Evolutionary conservation across 2,888 invertebrate genomes (phyloP), one percentile per base, ranked within the genome.

Genomic region (Seira sanloemensis): DNA sequence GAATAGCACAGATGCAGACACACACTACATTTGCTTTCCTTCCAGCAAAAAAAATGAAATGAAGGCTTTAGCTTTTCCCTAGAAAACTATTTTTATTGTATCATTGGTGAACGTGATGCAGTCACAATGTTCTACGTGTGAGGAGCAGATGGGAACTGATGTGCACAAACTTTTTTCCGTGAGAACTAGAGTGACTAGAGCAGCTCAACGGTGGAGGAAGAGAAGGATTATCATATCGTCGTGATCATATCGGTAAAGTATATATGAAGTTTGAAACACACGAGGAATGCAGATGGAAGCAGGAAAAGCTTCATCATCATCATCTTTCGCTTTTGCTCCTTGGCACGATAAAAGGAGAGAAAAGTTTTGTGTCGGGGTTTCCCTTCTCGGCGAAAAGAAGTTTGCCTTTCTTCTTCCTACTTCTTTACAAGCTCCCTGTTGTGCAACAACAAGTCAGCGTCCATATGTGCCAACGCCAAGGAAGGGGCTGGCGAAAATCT

Each of bases 141-240:
- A 73, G 75, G 62, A 80, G 80, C 75, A 80, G 80, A 80, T 80
- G 80, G 68, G 65, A 80, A 80, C 80, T 80, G 80, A 74, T 73
- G 58, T 73, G 73, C 54, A 58, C 4, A 37, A 37, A 37, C 37
- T 37, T 37, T 37, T 37, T 37, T 37, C 5, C 37, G 5, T 27
- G 19, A 58, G 16, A 25, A 68, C 21, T 25, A 21, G 21, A 71
- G 25, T n/a, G n/a, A 25, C 37, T 37, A 7, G 5, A 37, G 37
- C 37, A 37, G 37, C 37, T 37, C 37, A 1, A 12, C 26, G 7
- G 1, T 25, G 46, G 27, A 71, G 46, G n/a, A 16, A 46, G 12
- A 69, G 69, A 46, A 71, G 46, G 37, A 46, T 37, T 37, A 37
- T 37, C 37, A 37, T 7, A n/a, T n/a, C n/a, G n/a, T n/a, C n/a